Conservation (phyloP, 2,113 vertebrate genomes). For the Lichenostomus cassidix region DNA sequence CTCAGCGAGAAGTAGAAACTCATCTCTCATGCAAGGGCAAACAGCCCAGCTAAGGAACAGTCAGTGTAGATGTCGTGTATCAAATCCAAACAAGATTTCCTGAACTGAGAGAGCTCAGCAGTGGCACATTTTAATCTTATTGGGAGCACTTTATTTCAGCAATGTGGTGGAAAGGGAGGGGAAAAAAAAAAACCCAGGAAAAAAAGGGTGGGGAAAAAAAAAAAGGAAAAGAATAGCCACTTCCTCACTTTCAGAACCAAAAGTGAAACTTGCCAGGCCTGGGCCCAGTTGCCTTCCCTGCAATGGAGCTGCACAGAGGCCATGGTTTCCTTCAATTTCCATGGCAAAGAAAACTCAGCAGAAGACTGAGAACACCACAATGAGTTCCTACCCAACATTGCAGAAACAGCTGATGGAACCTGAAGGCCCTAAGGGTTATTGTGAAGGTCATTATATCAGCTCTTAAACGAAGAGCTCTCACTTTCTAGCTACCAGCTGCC, state of each 20-base stretch:
- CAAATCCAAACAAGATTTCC: neutral
- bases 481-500: neutral
- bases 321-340: neutral
- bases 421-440: neutral
- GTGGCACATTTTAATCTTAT: neutral
- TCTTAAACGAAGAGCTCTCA: neutral
- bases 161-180: neutral
- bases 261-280: neutral
- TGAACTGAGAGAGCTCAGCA: neutral
- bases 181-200: neutral
- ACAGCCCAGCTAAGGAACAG: neutral
- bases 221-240: neutral
- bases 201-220: neutral
- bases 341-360: neutral
- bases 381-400: neutral
- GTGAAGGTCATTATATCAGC: neutral
- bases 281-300: neutral
- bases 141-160: neutral
- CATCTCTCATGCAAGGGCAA: neutral
- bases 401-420: neutral
- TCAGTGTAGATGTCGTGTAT: neutral
- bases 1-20: neutral
- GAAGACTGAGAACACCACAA: rapidly evolving
- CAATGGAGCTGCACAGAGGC: neutral
- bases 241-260: neutral